Percentiles rank a stretch among this genome's conserved stretches.
These are phyloP conservation scores for Drosophila guanche DNA, from an alignment of 1,140 invertebrate genomes.

Conservation along the genomic window DNA sequence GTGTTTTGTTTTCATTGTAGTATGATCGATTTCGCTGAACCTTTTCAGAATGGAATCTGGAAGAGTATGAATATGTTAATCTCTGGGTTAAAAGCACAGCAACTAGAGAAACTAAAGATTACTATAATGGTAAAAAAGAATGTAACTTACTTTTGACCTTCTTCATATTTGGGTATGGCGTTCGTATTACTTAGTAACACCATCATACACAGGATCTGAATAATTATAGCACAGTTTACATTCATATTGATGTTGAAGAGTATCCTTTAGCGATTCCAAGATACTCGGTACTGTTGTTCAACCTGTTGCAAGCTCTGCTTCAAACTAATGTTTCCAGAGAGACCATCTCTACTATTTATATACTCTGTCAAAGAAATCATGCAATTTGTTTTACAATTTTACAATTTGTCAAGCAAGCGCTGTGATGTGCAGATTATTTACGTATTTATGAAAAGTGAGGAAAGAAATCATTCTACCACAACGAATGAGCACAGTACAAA, in stretches of 20 bases:
- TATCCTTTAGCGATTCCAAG: constrained; percentile 24
- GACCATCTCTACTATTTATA: constrained; percentile 59
- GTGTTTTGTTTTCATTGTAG: constrained; percentile 70
- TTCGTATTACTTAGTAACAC: constrained; percentile 30
- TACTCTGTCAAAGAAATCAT: constrained; percentile 51
- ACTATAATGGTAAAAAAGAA: neutral
- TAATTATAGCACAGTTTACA: constrained; percentile 19
- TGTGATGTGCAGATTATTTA: constrained; percentile 54
- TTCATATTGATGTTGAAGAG: constrained; percentile 37
- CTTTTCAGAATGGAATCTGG: constrained; percentile 65
- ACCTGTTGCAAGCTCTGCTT: constrained; percentile 4
- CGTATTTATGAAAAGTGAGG: constrained; percentile 43
- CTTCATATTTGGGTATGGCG: constrained; percentile 70
- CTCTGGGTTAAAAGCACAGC: no score
- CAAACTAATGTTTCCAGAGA: constrained; percentile 54
- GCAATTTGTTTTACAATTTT: constrained; percentile 71
- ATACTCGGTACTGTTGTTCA: constrained; percentile 20
- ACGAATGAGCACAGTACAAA: constrained; percentile 30
- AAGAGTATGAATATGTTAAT: neutral
- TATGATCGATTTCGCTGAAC: constrained; percentile 65
- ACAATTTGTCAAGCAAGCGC: constrained; percentile 62
- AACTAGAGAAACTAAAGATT: no score
- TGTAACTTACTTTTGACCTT: constrained; percentile 62
- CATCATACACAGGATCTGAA: constrained; percentile 39
- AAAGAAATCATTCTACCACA: constrained; percentile 62